Percentiles rank a stretch among this genome's conserved stretches.
phyloP scores from a whole-genome alignment of 1,140 invertebrate species.

The Hermatobates lingyangjiaoensis region DNA sequence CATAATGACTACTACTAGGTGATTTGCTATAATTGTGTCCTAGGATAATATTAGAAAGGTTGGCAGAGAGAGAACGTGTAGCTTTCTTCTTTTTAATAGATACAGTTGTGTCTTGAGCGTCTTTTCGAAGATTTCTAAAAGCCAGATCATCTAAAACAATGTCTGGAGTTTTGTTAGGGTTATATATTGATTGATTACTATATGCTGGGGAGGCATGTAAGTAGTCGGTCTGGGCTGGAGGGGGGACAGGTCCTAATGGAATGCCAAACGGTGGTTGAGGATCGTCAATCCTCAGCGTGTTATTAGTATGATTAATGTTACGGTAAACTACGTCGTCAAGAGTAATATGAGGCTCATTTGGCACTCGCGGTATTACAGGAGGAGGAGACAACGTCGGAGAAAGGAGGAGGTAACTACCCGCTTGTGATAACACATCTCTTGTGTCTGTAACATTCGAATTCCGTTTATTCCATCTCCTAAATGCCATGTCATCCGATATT shows the following conservation, averaged over 20 bases:
- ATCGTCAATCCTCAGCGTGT: constrained; percentile 45
- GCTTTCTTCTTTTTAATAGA: constrained; percentile 42
- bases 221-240: constrained; percentile 59
- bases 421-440: constrained; percentile 36
- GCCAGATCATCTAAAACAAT: constrained; percentile 71
- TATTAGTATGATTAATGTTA: constrained; percentile 55
- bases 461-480: constrained; percentile 37
- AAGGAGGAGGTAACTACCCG: constrained; percentile 49
- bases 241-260: constrained; percentile 56
- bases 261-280: constrained; percentile 80
- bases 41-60: constrained; percentile 41
- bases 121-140: constrained; percentile 62
- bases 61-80: constrained; percentile 57
- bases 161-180: constrained; percentile 50
- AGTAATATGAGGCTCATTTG: constrained; percentile 52
- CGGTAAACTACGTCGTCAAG: constrained; percentile 67
- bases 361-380: constrained; percentile 14
- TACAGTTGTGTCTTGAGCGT: constrained; percentile 27
- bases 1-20: constrained; percentile 10
- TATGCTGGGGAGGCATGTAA: constrained; percentile 47
- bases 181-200: constrained; percentile 33
- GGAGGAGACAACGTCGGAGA: constrained; percentile 37
- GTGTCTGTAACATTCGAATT: constrained; percentile 23
- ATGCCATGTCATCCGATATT: constrained; percentile 64
- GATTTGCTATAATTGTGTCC: constrained; percentile 7